Base-by-base conservation (phyloP, 2,113 vertebrate genomes). In the Hippocampus barbouri region DNA sequence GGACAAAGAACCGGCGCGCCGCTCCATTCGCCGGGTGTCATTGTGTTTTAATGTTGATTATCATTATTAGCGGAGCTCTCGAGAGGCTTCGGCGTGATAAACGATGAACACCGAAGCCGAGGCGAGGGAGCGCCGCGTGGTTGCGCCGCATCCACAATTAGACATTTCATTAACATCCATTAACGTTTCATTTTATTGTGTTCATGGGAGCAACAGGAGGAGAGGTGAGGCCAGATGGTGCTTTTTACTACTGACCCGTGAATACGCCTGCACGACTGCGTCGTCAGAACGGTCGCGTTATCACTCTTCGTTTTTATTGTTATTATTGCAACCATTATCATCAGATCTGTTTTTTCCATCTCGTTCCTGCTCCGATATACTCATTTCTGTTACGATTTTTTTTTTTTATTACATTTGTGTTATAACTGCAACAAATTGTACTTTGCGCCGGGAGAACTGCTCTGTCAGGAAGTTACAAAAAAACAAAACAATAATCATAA, bases 111-210 rank as follows among this genome's bases (percentile, higher is more conserved):
- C 78, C 79, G 5, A 79, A 75, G 80, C 82, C 86, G 68, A 80
- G 80, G 83, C 12, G 82, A 80, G 79, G 41, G 72, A 78, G 84
- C 70, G 79, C 68, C 68, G 83, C 84, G 80, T 81, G 86, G 80
- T 64, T 88, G 89, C 85, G 73, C 85, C 73, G 87, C 88, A 90
- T 91, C 85, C 77, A 84, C 88, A 89, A 89, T 92, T 93, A 92
- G 86, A 86, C 82, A 87, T 89, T 89, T 90, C 86, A 92, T 92
- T 90, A 92, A 88, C 86, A 91, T 89, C 85, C 80, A 91, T 92
- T 91, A 90, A 87, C 88, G 90, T 91, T 92, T 90, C 82, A 90
- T 91, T 90, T 89, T 81, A 86, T 85, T 78, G 85, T 86, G 83
- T 89, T 81, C 84, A 79, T 54, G 84, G 78, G 86, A 83, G 82